Conservation (phyloP, 2,797 vertebrate genomes). For the Phyllotis vaccarum region DNA sequence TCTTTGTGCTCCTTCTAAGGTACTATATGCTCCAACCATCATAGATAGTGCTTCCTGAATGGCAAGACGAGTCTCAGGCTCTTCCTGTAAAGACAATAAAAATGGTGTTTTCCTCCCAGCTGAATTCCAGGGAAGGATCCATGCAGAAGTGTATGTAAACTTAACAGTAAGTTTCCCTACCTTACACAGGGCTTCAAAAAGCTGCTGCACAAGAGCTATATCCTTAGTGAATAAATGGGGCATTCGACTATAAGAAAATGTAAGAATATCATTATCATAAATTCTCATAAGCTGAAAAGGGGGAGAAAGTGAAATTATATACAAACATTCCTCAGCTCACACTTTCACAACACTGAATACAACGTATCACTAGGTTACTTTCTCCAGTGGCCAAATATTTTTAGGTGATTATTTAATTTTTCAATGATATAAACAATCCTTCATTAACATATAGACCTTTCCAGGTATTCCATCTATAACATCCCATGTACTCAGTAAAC, state of each 20-base stretch:
- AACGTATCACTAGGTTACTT: background rate
- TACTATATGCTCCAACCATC: conserved; percentile 98
- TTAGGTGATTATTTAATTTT: conserved; percentile 50
- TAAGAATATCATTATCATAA: conserved; percentile 14
- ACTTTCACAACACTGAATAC: conserved; percentile 42
- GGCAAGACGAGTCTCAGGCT: conserved; percentile 96
- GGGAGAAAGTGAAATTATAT: conserved; percentile 40
- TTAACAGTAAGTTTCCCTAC: conserved; percentile 85
- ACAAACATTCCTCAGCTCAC: background rate
- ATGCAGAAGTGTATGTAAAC: conserved; percentile 6
- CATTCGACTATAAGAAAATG: conserved; percentile 93
- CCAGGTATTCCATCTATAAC: conserved; percentile 33
- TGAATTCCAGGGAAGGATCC: background rate
- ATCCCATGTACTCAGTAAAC: conserved; percentile 75
- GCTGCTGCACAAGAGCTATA: conserved; percentile 98
- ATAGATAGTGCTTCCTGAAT: conserved; percentile 99
- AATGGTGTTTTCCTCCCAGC: background rate
- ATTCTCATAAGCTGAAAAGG: background rate
- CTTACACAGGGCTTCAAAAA: conserved; percentile 99
- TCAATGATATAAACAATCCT: conserved; percentile 40
- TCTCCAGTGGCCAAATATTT: background rate
- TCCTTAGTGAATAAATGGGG: conserved; percentile 99
- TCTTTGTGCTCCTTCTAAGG: conserved; percentile 96
- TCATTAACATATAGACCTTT: background rate
- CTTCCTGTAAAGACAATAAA: conserved; percentile 90